These are phyloP conservation scores for Ceratosolen fusciceps DNA, from an alignment of 1,140 invertebrate species.

Conservation along the genomic window DNA sequence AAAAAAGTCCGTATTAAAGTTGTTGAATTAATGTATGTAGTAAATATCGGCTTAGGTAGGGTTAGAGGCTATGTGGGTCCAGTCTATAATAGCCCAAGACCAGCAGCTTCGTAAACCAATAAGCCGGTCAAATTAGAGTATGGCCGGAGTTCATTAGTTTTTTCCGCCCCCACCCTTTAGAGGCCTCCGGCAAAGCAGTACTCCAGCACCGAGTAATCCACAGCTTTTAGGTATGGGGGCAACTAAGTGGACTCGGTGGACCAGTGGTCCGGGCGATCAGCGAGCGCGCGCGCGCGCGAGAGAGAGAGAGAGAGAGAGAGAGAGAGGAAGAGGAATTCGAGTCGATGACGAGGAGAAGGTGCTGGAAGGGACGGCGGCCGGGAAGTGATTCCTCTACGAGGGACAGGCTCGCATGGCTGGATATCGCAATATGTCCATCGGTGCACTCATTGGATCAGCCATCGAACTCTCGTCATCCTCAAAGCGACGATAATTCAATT, in stretches of 20 bases:
- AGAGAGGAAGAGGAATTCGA: too few relatives aligned
- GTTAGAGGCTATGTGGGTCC: too few relatives aligned
- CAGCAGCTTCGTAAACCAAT: background rate
- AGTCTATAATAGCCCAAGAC: too few relatives aligned
- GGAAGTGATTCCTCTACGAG: constrained; percentile 59
- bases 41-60: too few relatives aligned
- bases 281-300: background rate
- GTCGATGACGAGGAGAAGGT: too few relatives aligned
- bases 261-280: constrained; percentile 40
- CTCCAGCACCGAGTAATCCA: background rate
- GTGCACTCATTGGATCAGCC: constrained; percentile 68
- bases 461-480: constrained; percentile 68
- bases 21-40: too few relatives aligned
- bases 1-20: too few relatives aligned
- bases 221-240: background rate
- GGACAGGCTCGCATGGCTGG: constrained; percentile 67
- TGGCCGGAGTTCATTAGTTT: background rate
- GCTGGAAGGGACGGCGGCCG: constrained; percentile 48
- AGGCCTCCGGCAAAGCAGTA: background rate
- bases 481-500: constrained; percentile 73
- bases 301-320: too few relatives aligned
- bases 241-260: constrained; percentile 51
- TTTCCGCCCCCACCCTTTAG: background rate
- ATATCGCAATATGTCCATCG: constrained; percentile 64
- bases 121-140: background rate